Conservation (phyloP, 2,888 invertebrate genomes). For the Brachylomia viminalis region DNA sequence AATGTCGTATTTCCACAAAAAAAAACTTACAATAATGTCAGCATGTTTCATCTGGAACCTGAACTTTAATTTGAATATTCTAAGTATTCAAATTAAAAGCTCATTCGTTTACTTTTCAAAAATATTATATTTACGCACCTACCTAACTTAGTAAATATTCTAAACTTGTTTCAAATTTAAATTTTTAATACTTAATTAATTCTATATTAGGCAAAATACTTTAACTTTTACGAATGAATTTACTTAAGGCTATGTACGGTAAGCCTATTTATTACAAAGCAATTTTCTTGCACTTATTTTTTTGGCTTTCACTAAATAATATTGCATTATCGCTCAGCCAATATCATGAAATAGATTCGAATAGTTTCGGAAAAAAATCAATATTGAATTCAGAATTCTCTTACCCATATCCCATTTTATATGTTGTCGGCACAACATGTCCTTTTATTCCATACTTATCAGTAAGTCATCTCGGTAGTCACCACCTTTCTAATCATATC, state of each 20-base stretch:
- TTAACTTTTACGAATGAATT: neutral
- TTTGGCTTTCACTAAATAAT: neutral
- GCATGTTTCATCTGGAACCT: neutral
- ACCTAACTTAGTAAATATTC: neutral
- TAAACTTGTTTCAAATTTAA: neutral
- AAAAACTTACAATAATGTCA: neutral
- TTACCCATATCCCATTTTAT: too few species aligned
- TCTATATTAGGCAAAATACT: neutral
- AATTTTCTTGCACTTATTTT: neutral
- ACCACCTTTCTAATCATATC: neutral
- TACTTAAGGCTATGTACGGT: neutral
- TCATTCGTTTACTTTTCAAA: neutral
- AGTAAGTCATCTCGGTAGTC: too few species aligned
- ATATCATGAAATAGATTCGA: neutral
- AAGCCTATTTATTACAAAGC: neutral
- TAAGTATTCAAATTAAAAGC: neutral
- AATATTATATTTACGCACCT: neutral
- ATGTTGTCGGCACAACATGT: neutral
- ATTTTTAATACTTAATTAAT: neutral
- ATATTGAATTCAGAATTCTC: neutral
- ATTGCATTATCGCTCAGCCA: neutral
- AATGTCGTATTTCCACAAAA: too few species aligned
- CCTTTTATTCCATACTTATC: neutral
- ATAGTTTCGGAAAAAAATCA: neutral
- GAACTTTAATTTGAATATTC: neutral